A percentile compares a stretch with the other conserved stretches of the same genome.
These are phyloP conservation scores for Hydraecia micacea DNA, from an alignment of 2,888 invertebrate species.

Conservation along the genomic window DNA sequence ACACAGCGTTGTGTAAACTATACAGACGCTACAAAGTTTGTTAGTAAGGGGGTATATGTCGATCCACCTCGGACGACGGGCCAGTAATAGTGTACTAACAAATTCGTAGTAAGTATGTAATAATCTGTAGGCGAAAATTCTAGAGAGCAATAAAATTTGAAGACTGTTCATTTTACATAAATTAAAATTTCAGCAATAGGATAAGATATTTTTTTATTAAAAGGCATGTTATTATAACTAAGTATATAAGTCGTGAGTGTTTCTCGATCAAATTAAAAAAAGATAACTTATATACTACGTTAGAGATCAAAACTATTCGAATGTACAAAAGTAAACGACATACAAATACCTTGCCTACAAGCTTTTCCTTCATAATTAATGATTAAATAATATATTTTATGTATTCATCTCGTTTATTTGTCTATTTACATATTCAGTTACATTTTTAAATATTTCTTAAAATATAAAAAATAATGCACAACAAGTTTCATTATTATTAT, in stretches of 20 bases:
- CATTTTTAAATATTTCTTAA: too few relatives aligned
- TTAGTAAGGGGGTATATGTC: too few relatives aligned
- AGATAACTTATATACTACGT: background rate
- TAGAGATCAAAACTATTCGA: background rate
- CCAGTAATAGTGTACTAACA: background rate
- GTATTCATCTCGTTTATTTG: background rate
- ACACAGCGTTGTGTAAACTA: too few relatives aligned
- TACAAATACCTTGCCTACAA: conserved; percentile 4
- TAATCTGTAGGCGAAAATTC: background rate
- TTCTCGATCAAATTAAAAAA: conserved; percentile 37
- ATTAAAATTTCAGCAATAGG: conserved; percentile 39
- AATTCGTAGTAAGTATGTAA: background rate
- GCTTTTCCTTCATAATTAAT: background rate
- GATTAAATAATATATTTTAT: background rate
- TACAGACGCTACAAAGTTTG: too few relatives aligned
- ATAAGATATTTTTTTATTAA: conserved; percentile 41
- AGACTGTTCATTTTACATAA: conserved; percentile 51
- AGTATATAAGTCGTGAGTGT: conserved; percentile 38
- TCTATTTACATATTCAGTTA: too few relatives aligned
- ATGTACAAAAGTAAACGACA: conserved; percentile 20
- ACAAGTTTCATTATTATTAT: too few relatives aligned
- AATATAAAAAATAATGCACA: too few relatives aligned
- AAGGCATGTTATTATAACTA: conserved; percentile 26
- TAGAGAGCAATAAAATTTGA: conserved; percentile 45
- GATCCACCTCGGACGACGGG: background rate